phyloP scores from a whole-genome alignment of 2,888 invertebrate genomes.

The Coremacera marginata region DNA sequence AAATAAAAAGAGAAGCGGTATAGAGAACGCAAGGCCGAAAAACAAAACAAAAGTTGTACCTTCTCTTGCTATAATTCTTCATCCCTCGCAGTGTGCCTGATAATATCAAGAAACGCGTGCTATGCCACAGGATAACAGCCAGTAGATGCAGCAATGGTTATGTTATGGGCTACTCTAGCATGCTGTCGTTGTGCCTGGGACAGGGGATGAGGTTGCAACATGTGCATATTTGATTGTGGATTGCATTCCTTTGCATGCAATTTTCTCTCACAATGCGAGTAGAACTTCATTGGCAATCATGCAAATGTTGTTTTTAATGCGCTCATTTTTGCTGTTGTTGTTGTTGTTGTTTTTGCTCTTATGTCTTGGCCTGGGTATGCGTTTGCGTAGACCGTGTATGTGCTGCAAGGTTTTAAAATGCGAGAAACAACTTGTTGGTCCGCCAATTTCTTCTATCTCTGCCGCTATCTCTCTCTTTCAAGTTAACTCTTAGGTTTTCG shows the following conservation, averaged over 20 bases:
- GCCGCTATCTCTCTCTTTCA: conserved; percentile 3
- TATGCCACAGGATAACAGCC: background rate
- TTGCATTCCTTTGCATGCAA: conserved; percentile 22
- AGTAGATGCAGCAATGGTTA: background rate
- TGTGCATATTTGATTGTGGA: conserved; percentile 15
- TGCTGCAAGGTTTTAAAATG: background rate
- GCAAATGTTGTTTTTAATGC: background rate
- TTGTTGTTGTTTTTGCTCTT: background rate
- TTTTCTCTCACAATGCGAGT: background rate
- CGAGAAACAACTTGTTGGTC: conserved; percentile 50
- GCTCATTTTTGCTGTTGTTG: background rate
- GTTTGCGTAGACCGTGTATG: conserved; percentile 17
- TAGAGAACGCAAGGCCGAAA: background rate
- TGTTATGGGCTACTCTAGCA: too few relatives aligned
- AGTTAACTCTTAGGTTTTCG: conserved; percentile 5
- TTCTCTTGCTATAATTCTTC: background rate
- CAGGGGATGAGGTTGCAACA: conserved; percentile 27
- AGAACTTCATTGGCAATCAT: background rate
- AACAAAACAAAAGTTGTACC: conserved; percentile 12
- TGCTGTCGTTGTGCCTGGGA: background rate
- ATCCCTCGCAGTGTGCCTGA: background rate
- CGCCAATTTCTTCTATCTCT: conserved; percentile 33
- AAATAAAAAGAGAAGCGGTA: background rate
- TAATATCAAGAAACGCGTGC: background rate
- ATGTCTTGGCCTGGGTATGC: conserved; percentile 14